phyloP scores from a whole-genome alignment of 2,888 invertebrate species.

The Camptogramma bilineatum region DNA sequence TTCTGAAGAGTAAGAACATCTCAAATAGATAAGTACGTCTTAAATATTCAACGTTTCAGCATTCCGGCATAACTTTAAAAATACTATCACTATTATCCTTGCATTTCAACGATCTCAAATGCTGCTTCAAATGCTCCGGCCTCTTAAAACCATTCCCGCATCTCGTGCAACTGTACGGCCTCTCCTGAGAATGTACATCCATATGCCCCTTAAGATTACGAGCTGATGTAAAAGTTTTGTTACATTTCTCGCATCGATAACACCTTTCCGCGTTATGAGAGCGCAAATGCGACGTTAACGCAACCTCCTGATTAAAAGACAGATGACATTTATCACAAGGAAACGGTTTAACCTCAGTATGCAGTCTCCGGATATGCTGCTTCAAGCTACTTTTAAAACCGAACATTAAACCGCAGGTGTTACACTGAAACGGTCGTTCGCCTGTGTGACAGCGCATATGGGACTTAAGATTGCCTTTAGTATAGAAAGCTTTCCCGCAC shows the following conservation, averaged over 20 bases:
- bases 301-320: slow-evolving; percentile 16
- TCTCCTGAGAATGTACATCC: slow-evolving; percentile 12
- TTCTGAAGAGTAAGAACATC: too few species aligned
- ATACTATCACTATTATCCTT: neutral
- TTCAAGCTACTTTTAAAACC: slow-evolving; percentile 22
- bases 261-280: slow-evolving; percentile 1
- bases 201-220: slow-evolving; percentile 16
- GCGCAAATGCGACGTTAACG: slow-evolving; percentile 9
- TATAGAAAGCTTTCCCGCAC: slow-evolving; percentile 13
- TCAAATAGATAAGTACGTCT: too few species aligned
- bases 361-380: slow-evolving; percentile 11
- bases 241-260: slow-evolving; percentile 12
- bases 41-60: too few species aligned
- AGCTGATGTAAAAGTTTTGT: slow-evolving; percentile 18
- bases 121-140: slow-evolving; percentile 19
- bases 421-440: slow-evolving; percentile 11
- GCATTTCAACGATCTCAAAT: slow-evolving; percentile 16
- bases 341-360: slow-evolving; percentile 20
- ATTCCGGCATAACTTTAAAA: too few species aligned
- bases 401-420: slow-evolving; percentile 5
- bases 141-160: slow-evolving; percentile 16
- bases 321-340: slow-evolving; percentile 11
- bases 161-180: slow-evolving; percentile 11
- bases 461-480: slow-evolving; percentile 9
- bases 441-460: slow-evolving; percentile 18